Percentiles rank a stretch among this genome's conserved stretches.
phyloP scores from a whole-genome alignment of 2,797 vertebrate species.

The Pseudochromis fuscus region DNA sequence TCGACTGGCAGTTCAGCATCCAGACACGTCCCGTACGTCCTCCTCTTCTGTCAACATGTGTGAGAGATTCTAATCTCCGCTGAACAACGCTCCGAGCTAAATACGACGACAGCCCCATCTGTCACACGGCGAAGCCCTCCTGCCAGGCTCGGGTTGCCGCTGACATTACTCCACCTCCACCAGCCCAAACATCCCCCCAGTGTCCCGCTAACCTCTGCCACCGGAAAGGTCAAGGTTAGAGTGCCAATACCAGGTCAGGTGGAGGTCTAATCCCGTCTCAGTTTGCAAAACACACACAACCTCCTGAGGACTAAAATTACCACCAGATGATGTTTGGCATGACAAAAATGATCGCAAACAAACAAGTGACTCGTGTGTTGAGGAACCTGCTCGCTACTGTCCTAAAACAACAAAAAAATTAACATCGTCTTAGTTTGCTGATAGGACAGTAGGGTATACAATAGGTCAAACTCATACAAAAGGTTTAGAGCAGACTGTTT shows the following conservation, averaged over 20 bases:
- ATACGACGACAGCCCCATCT: slow-evolving; percentile 63
- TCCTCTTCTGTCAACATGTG: slow-evolving; percentile 42
- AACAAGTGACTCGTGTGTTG: too few relatives aligned
- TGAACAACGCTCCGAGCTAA: slow-evolving; percentile 43
- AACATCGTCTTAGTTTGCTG: too few relatives aligned
- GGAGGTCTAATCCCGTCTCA: slow-evolving; percentile 8
- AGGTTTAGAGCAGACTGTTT: too few relatives aligned
- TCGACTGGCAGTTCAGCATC: background rate
- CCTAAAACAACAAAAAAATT: too few relatives aligned
- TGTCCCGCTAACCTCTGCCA: slow-evolving; percentile 28
- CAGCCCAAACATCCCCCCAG: background rate
- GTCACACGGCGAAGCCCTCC: slow-evolving; percentile 55
- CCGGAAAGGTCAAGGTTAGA: slow-evolving; percentile 59
- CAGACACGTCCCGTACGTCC: background rate
- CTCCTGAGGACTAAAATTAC: background rate
- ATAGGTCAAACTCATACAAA: too few relatives aligned
- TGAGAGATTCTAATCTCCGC: slow-evolving; percentile 43
- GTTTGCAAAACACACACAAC: background rate
- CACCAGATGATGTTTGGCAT: background rate
- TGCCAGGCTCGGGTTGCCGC: slow-evolving; percentile 50
- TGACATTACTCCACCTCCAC: background rate
- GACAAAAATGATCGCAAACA: too few relatives aligned
- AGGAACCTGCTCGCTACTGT: too few relatives aligned
- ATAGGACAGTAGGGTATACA: too few relatives aligned
- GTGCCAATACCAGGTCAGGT: slow-evolving; percentile 42